Conservation (phyloP, 2,888 invertebrate species). For the Anthoptus insignis region DNA sequence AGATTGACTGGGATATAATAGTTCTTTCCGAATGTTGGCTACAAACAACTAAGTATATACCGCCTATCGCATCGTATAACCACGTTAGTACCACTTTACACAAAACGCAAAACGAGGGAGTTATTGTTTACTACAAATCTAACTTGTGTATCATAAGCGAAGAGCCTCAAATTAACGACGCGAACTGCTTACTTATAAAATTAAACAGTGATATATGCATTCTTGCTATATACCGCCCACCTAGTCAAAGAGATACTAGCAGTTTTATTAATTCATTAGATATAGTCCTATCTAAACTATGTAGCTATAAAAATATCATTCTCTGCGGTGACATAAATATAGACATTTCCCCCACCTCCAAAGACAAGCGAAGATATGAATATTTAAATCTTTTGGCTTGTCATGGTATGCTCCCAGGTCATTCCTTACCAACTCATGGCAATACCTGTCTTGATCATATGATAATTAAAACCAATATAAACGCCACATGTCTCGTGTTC, state of each 20-base stretch:
- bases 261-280: constrained; percentile 33
- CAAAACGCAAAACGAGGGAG: constrained; percentile 49
- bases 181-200: constrained; percentile 44
- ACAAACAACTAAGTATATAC: constrained; percentile 35
- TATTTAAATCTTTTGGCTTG: constrained; percentile 45
- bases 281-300: constrained; percentile 5
- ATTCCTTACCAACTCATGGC: constrained; percentile 39
- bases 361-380: constrained; percentile 21
- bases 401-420: constrained; percentile 46
- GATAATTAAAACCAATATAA: constrained; percentile 42
- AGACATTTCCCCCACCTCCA: constrained; percentile 11
- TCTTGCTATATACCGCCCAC: constrained; percentile 40
- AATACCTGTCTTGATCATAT: constrained; percentile 46
- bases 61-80: constrained; percentile 21
- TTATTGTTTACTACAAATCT: constrained; percentile 43
- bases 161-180: constrained; percentile 41
- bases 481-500: constrained; percentile 1
- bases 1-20: constrained; percentile 46
- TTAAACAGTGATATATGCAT: constrained; percentile 28
- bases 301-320: constrained; percentile 40
- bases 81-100: constrained; percentile 29
- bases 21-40: constrained; percentile 51
- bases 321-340: constrained; percentile 49
- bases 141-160: constrained; percentile 21
- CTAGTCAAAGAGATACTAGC: constrained; percentile 29